These are phyloP conservation scores for Drosophila busckii DNA, from an alignment of 1,140 invertebrate genomes.

Conservation along the genomic window DNA sequence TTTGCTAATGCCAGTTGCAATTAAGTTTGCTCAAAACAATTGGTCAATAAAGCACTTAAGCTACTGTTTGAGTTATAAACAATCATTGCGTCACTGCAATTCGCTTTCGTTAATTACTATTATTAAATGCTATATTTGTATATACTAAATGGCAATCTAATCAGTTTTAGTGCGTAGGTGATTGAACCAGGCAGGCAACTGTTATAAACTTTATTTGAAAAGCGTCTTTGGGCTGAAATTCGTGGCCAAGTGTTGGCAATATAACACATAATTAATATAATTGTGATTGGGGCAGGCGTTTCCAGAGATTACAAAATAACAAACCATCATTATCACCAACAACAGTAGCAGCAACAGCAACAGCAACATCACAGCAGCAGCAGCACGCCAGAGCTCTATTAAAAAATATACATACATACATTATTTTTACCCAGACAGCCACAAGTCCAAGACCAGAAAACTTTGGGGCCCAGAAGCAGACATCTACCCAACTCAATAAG, in stretches of 20 bases:
- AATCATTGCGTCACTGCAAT: slow-evolving; percentile 21
- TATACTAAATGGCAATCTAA: slow-evolving; percentile 6
- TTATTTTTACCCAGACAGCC: slow-evolving; percentile 37
- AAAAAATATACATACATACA: slow-evolving; percentile 62
- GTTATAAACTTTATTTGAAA: slow-evolving; percentile 1
- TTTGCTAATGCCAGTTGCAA: no score
- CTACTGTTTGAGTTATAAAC: slow-evolving; percentile 4
- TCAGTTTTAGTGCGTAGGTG: neutral
- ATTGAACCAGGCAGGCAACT: slow-evolving; percentile 12
- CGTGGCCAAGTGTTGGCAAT: slow-evolving; percentile 38
- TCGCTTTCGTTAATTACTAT: no score
- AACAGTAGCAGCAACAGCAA: slow-evolving; percentile 7
- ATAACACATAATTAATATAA: slow-evolving; percentile 70
- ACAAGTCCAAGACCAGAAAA: slow-evolving; percentile 16
- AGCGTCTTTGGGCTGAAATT: no score
- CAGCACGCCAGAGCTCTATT: slow-evolving; percentile 52
- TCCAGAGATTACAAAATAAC: slow-evolving; percentile 35
- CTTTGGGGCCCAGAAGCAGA: slow-evolving; percentile 7
- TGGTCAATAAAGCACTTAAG: slow-evolving; percentile 27
- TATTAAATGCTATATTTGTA: no score
- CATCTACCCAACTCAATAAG: slow-evolving; percentile 32
- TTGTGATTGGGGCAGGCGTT: slow-evolving; percentile 27
- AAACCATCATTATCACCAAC: slow-evolving; percentile 1
- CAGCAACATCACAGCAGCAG: slow-evolving; percentile 15
- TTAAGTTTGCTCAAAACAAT: no score